phyloP scores from a whole-genome alignment of 92 coral and sea anemone genomes.

The Isaurus tuberculatus region DNA sequence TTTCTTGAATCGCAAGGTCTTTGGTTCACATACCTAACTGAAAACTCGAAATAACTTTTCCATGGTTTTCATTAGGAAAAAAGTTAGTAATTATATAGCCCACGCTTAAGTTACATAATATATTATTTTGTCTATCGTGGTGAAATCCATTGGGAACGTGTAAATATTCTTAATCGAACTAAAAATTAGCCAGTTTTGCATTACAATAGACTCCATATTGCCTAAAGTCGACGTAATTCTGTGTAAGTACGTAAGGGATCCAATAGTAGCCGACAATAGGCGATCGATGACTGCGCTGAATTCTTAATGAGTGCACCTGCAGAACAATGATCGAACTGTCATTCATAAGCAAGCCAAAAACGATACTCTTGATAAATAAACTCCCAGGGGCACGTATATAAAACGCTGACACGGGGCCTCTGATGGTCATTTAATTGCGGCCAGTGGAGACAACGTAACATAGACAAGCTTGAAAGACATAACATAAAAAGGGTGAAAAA shows the following conservation, averaged over 20 bases:
- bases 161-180: constrained; percentile 37
- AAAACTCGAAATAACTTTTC: background rate
- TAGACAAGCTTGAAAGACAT: constrained; percentile 10
- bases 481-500: background rate
- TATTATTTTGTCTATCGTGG: constrained; percentile 44
- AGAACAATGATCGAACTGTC: constrained; percentile 72
- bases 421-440: constrained; percentile 50
- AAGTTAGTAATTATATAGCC: constrained; percentile 29
- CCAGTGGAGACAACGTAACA: constrained; percentile 3
- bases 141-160: constrained; percentile 44
- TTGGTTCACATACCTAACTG: background rate
- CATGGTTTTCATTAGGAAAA: background rate
- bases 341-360: constrained; percentile 79
- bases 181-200: constrained; percentile 58
- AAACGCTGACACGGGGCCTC: constrained; percentile 56
- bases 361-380: constrained; percentile 82
- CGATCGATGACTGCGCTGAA: constrained; percentile 58
- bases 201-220: constrained; percentile 62
- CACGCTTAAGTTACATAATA: constrained; percentile 16
- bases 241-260: constrained; percentile 35
- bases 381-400: constrained; percentile 78
- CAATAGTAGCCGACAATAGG: constrained; percentile 62
- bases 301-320: constrained; percentile 90
- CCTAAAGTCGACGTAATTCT: constrained; percentile 59
- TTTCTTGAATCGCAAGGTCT: background rate